These are phyloP conservation scores for Tamias sibiricus DNA, from an alignment of 2,113 vertebrate species.

Conservation along the genomic window DNA sequence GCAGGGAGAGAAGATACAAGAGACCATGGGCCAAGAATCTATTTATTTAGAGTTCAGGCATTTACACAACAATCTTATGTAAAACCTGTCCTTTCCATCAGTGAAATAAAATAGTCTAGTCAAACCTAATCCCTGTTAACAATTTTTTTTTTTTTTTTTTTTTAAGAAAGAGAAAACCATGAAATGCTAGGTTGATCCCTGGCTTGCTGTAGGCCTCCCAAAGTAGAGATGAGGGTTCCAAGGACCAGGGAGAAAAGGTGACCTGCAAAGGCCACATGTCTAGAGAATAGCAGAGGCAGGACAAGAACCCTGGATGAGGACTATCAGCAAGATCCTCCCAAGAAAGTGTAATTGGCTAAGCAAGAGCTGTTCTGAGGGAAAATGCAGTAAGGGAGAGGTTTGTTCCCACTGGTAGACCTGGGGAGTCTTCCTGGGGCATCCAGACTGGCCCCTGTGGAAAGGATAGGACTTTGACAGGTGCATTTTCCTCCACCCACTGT, in stretches of 20 bases:
- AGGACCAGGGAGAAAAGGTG: background rate
- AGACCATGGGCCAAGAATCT: background rate
- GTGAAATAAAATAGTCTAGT: background rate
- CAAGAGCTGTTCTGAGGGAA: background rate
- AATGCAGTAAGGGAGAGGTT: background rate
- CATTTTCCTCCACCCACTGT: background rate
- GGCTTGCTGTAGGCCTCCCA: background rate
- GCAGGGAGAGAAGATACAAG: background rate
- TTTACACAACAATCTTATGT: too few species aligned
- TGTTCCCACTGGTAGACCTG: background rate
- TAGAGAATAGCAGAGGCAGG: background rate
- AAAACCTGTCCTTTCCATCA: background rate
- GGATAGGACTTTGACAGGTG: background rate
- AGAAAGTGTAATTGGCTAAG: background rate
- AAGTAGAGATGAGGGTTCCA: background rate
- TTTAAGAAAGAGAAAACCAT: conserved; percentile 30
- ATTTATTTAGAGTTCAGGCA: background rate
- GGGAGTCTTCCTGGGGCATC: background rate
- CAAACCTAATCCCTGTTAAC: background rate
- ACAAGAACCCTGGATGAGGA: background rate
- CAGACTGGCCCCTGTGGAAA: background rate
- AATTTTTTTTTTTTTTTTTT: background rate
- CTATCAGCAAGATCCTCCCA: background rate
- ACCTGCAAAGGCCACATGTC: background rate
- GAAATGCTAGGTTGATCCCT: background rate